Percentiles rank a stretch among this genome's conserved stretches.
Evolutionary conservation across 1,140 invertebrate species (phyloP).

Genomic region (Andrena cerasifolii): DNA sequence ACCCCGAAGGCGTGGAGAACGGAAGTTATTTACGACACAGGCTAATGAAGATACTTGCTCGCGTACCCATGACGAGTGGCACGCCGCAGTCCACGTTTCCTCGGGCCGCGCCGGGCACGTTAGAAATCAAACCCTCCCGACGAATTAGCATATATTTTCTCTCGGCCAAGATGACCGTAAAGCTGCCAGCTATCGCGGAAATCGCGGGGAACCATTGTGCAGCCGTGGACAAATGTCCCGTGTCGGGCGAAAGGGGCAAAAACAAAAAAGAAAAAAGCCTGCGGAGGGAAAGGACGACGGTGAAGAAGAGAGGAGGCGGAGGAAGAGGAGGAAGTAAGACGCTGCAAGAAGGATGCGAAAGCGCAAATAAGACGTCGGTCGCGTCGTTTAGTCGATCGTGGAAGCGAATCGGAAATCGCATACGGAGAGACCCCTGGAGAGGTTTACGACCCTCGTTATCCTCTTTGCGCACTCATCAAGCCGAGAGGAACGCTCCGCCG

Average conservation of each 20-base stretch:
- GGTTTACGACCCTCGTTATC: conserved; percentile 58
- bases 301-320: not conserved
- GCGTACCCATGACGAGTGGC: too few species aligned
- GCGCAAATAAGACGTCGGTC: conserved; percentile 46
- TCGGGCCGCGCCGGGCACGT: not conserved
- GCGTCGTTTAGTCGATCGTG: conserved; percentile 49
- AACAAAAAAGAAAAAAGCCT: not conserved
- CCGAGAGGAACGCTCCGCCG: conserved; percentile 4
- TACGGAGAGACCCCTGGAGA: conserved; percentile 31
- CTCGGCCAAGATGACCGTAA: conserved; percentile 44
- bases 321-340: not conserved
- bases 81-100: not conserved
- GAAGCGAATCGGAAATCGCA: conserved; percentile 53
- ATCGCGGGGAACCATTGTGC: conserved; percentile 37
- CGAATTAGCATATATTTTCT: conserved; percentile 36
- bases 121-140: conserved; percentile 25
- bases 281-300: not conserved
- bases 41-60: too few species aligned
- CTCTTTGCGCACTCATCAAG: conserved; percentile 43
- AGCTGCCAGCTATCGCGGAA: conserved; percentile 53
- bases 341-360: conserved; percentile 7
- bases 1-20: too few species aligned
- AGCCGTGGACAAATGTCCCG: conserved; percentile 23
- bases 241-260: not conserved
- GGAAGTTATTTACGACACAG: too few species aligned